A percentile compares a stretch with the other conserved stretches of the same genome.
Evolutionary conservation across 2,888 invertebrate species (phyloP).

Genomic region (Hoplodrina blanda): DNA sequence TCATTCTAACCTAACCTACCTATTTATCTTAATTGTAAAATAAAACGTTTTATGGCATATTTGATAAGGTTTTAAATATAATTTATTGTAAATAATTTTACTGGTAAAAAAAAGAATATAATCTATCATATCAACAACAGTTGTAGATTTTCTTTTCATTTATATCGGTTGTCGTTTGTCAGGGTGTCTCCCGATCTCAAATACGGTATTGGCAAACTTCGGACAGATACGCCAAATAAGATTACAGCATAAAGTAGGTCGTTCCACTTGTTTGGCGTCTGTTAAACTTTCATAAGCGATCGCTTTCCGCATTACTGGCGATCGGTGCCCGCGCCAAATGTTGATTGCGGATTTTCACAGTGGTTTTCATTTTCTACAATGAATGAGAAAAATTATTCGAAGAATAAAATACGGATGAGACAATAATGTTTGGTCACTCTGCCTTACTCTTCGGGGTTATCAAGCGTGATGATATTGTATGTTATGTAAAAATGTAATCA

Average conservation of each 20-base stretch:
- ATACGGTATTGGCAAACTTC: conserved; percentile 39
- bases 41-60: too few relatives aligned
- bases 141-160: conserved; percentile 2
- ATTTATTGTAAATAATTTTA: too few relatives aligned
- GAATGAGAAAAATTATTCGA: neutral
- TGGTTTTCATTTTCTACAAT: neutral
- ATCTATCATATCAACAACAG: too few relatives aligned
- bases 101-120: too few relatives aligned
- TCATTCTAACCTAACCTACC: too few relatives aligned
- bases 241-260: conserved; percentile 32
- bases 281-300: conserved; percentile 29
- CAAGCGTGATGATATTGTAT: too few relatives aligned
- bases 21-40: too few relatives aligned
- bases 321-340: conserved; percentile 8
- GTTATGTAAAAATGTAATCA: too few relatives aligned
- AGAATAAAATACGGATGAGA: too few relatives aligned
- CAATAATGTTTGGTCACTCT: too few relatives aligned
- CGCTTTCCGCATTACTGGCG: conserved; percentile 7
- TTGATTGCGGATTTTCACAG: neutral
- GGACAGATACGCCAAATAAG: conserved; percentile 33
- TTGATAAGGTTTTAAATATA: too few relatives aligned
- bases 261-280: neutral
- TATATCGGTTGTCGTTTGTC: neutral
- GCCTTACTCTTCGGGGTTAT: too few relatives aligned
- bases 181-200: conserved; percentile 2